Conservation (phyloP, 2,888 invertebrate genomes). For the Neoaliturus tenellus region DNA sequence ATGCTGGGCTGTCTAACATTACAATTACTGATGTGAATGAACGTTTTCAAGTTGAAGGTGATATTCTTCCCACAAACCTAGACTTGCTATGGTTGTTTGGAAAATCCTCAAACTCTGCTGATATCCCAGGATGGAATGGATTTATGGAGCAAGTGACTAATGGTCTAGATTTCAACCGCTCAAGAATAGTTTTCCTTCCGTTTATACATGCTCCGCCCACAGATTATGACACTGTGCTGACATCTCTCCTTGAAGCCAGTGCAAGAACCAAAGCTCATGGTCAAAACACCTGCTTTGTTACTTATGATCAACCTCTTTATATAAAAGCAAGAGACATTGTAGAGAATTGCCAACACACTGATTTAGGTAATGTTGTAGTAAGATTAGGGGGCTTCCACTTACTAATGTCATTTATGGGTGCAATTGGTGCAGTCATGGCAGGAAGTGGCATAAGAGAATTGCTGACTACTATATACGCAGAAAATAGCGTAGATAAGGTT, state of each 20-base stretch:
- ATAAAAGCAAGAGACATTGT: slow-evolving; percentile 69
- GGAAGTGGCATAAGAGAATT: slow-evolving; percentile 71
- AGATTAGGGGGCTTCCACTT: slow-evolving; percentile 69
- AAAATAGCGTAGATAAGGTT: slow-evolving; percentile 67
- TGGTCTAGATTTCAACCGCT: slow-evolving; percentile 63
- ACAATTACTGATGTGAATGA: background rate
- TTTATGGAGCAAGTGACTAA: slow-evolving; percentile 67
- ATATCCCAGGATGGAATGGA: slow-evolving; percentile 66
- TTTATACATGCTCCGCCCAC: slow-evolving; percentile 69
- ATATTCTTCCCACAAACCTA: background rate
- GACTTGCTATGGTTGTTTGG: background rate
- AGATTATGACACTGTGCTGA: slow-evolving; percentile 68
- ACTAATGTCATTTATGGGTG: slow-evolving; percentile 70
- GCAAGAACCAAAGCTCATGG: slow-evolving; percentile 60
- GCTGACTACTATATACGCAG: slow-evolving; percentile 67
- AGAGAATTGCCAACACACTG: slow-evolving; percentile 60
- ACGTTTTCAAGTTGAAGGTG: background rate
- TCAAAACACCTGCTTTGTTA: slow-evolving; percentile 66
- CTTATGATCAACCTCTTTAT: slow-evolving; percentile 69
- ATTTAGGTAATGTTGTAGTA: slow-evolving; percentile 60
- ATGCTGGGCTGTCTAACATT: slow-evolving; percentile 25
- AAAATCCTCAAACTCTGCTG: background rate
- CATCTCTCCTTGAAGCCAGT: slow-evolving; percentile 66
- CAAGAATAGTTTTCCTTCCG: slow-evolving; percentile 68
- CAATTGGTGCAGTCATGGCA: slow-evolving; percentile 70